These are phyloP conservation scores for Watersipora subatra DNA, from an alignment of 1,140 invertebrate genomes.

Conservation along the genomic window DNA sequence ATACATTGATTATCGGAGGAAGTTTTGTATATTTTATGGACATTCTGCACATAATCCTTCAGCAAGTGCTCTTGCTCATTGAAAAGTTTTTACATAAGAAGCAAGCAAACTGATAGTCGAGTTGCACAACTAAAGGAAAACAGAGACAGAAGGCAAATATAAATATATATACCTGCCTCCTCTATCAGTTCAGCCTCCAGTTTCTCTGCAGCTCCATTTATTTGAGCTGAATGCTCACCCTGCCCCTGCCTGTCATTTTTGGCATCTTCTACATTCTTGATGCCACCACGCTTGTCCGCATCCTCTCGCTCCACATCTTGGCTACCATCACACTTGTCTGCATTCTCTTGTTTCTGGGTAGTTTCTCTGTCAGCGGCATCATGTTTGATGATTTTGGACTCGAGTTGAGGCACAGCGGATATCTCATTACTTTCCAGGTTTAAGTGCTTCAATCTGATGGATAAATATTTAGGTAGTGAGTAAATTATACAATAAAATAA, in stretches of 20 bases:
- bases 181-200: too few relatives aligned
- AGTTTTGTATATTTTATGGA: too few relatives aligned
- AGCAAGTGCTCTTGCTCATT: too few relatives aligned
- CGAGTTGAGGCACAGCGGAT: slow-evolving; percentile 29
- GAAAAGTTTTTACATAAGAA: too few relatives aligned
- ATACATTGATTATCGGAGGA: too few relatives aligned
- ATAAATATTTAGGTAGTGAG: background rate
- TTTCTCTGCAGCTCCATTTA: too few relatives aligned
- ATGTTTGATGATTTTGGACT: slow-evolving; percentile 5
- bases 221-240: too few relatives aligned
- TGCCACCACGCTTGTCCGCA: slow-evolving; percentile 3
- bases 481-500: background rate
- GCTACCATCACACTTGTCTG: background rate
- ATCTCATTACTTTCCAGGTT: slow-evolving; percentile 36
- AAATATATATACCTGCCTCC: too few relatives aligned
- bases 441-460: slow-evolving; percentile 30
- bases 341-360: background rate
- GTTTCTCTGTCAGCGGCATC: background rate
- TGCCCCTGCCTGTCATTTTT: background rate
- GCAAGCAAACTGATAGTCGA: too few relatives aligned
- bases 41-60: too few relatives aligned
- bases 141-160: too few relatives aligned
- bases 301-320: slow-evolving; percentile 4
- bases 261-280: slow-evolving; percentile 1
- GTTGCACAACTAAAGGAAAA: too few relatives aligned